Percentiles rank a stretch among this genome's conserved stretches.
Evolutionary conservation across 2,797 vertebrate genomes (phyloP).

Genomic region (Anableps anableps): DNA sequence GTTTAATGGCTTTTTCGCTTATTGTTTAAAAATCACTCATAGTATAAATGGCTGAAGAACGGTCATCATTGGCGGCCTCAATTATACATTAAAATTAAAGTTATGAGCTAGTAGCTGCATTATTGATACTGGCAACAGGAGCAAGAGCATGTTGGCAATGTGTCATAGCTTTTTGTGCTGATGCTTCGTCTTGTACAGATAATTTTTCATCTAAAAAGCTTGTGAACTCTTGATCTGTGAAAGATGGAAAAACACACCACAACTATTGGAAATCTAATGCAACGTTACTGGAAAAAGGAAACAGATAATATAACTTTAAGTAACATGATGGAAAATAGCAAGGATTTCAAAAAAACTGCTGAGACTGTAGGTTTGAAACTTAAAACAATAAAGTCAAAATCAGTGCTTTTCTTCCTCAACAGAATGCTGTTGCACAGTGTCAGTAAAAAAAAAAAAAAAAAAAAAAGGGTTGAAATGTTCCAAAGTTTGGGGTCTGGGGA

Average conservation of each 20-base stretch:
- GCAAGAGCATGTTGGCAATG: conserved; percentile 72
- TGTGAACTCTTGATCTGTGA: conserved; percentile 77
- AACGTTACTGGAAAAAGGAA: conserved; percentile 73
- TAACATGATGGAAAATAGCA: conserved; percentile 54
- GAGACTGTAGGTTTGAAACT: conserved; percentile 11
- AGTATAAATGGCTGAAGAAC: conserved; percentile 65
- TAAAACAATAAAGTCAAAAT: conserved; percentile 17
- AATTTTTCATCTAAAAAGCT: conserved; percentile 77
- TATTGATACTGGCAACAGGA: conserved; percentile 80
- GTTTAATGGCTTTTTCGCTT: conserved; percentile 71
- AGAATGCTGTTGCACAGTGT: background rate
- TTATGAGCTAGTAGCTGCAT: conserved; percentile 79
- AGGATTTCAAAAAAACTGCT: conserved; percentile 21
- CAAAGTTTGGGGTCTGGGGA: conserved; percentile 49
- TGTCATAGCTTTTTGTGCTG: conserved; percentile 75
- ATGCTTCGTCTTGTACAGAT: conserved; percentile 79
- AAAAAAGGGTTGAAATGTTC: conserved; percentile 36
- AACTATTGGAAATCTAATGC: conserved; percentile 76
- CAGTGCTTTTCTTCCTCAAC: background rate
- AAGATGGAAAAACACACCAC: conserved; percentile 75
- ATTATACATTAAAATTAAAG: conserved; percentile 81
- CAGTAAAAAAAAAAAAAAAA: conserved; percentile 24
- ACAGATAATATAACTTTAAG: conserved; percentile 58
- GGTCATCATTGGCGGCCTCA: conserved; percentile 68
- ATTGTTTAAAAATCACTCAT: conserved; percentile 77